A percentile compares a stretch with the other conserved stretches of the same genome.
These are phyloP conservation scores for Liasis olivaceus DNA, from an alignment of 2,797 vertebrate species.

Conservation along the genomic window DNA sequence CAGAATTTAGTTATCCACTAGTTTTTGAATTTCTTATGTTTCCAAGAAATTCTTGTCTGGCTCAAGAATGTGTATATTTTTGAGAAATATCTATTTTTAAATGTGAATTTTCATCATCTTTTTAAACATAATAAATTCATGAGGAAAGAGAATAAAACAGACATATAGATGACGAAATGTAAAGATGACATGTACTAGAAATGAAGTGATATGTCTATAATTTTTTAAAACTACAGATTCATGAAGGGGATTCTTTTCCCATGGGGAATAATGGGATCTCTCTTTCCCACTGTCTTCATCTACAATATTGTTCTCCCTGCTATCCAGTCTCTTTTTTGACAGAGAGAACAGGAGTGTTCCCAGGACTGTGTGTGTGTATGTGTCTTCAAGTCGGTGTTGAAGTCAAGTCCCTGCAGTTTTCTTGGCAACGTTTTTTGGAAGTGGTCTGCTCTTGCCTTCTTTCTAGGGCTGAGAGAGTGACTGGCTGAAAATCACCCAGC, in stretches of 20 bases:
- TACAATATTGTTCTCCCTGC: not conserved
- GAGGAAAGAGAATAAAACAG: not conserved
- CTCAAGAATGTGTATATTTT: not conserved
- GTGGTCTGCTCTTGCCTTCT: not conserved
- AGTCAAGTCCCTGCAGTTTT: not conserved
- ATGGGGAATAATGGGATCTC: too few species aligned
- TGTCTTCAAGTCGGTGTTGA: not conserved
- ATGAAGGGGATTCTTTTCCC: not conserved
- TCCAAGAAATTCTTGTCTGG: not conserved
- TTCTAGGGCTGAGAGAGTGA: not conserved
- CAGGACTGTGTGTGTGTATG: not conserved
- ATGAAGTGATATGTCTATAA: not conserved
- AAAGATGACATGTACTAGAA: not conserved
- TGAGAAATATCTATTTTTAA: not conserved
- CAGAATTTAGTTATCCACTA: not conserved
- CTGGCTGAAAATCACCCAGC: not conserved
- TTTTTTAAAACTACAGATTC: not conserved
- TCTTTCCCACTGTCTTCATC: not conserved
- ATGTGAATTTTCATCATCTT: not conserved
- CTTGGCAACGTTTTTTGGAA: not conserved
- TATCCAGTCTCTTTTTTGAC: not conserved
- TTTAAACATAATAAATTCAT: not conserved
- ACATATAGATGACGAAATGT: not conserved
- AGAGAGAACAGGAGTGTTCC: not conserved
- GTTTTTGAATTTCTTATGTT: not conserved